Percentiles rank a stretch among this genome's conserved stretches.
These are phyloP conservation scores for Hemiprocne comata DNA, from an alignment of 2,113 vertebrate species.

Conservation along the genomic window DNA sequence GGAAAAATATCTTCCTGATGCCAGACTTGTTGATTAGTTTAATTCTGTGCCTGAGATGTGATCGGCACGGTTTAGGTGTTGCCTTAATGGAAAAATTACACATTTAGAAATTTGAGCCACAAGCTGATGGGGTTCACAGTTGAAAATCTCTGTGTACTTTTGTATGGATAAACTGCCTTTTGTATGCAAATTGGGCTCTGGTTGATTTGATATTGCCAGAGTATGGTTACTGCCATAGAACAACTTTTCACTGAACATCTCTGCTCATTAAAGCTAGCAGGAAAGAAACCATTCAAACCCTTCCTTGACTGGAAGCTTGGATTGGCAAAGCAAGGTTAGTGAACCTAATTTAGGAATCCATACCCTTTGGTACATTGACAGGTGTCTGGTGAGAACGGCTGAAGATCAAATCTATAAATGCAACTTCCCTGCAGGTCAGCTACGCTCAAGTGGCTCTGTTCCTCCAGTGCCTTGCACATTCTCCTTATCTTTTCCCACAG, in stretches of 20 bases:
- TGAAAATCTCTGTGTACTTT: neutral
- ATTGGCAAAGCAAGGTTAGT: neutral
- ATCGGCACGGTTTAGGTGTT: neutral
- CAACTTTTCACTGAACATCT: neutral
- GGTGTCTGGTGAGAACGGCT: neutral
- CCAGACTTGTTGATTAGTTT: neutral
- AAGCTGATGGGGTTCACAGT: neutral
- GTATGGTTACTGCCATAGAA: neutral
- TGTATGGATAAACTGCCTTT: neutral
- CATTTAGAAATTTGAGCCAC: neutral
- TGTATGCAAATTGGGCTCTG: neutral
- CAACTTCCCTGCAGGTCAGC: neutral
- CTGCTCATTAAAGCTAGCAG: neutral
- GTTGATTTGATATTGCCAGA: neutral
- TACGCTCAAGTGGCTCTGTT: neutral
- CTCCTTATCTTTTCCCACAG: neutral
- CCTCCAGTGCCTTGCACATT: neutral
- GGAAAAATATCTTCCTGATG: neutral
- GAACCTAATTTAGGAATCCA: neutral
- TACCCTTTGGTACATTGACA: neutral
- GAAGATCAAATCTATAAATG: neutral
- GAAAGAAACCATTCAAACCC: neutral
- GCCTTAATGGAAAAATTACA: neutral
- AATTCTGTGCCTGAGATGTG: neutral
- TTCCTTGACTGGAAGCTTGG: neutral